These are phyloP conservation scores for Rhogogaster chlorosoma DNA, from an alignment of 2,888 invertebrate genomes.

Conservation along the genomic window DNA sequence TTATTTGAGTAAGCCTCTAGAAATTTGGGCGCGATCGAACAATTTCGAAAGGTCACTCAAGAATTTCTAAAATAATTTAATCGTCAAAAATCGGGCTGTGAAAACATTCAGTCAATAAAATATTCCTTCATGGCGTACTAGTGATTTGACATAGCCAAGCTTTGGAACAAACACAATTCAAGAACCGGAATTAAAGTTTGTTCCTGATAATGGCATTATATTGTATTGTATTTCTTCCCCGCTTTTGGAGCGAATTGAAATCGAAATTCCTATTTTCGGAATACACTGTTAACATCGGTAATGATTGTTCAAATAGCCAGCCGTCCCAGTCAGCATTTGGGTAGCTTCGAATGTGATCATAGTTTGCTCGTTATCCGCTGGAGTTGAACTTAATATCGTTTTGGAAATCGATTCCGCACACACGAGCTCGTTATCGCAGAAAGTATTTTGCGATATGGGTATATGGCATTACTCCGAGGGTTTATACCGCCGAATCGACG, in stretches of 20 bases:
- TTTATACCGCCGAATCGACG: neutral
- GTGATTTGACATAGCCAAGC: neutral
- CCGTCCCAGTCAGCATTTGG: neutral
- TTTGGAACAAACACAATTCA: neutral
- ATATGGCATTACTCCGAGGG: neutral
- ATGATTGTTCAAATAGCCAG: constrained; percentile 13
- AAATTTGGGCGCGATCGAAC: too few species aligned
- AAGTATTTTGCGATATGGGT: constrained; percentile 13
- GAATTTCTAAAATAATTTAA: too few species aligned
- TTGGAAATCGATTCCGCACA: constrained; percentile 3
- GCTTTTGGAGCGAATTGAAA: neutral
- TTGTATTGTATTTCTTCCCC: neutral
- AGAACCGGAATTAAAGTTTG: neutral
- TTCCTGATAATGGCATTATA: neutral
- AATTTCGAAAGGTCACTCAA: too few species aligned
- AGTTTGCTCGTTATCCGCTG: constrained; percentile 25
- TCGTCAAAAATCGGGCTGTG: neutral
- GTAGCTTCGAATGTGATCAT: neutral
- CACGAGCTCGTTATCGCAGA: neutral
- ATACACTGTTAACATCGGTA: constrained; percentile 3
- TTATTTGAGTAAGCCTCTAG: too few species aligned
- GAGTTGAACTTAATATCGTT: neutral
- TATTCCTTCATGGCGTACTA: neutral
- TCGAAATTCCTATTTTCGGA: neutral
- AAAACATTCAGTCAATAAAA: neutral